Percentiles rank a stretch among this genome's conserved stretches.
These are phyloP conservation scores for Mobula birostris DNA, from an alignment of 2,113 vertebrate genomes.

Conservation along the genomic window DNA sequence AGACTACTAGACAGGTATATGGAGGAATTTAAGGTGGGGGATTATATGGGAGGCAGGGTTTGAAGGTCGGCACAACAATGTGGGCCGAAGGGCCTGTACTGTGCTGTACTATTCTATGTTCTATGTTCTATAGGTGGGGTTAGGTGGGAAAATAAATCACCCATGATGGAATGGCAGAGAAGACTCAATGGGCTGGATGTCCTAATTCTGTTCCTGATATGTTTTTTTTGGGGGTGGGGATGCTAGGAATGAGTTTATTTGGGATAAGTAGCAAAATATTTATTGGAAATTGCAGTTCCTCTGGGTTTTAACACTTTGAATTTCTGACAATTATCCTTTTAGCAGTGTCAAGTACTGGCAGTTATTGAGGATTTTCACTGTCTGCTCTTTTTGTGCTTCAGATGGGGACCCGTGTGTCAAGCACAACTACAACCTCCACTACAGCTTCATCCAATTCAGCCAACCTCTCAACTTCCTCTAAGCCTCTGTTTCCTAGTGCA, in stretches of 20 bases:
- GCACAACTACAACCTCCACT: constrained; percentile 64
- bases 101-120: too few species aligned
- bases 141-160: too few species aligned
- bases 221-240: too few species aligned
- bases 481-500: constrained; percentile 91
- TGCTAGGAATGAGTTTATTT: not conserved
- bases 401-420: constrained; percentile 95
- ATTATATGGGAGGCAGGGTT: too few species aligned
- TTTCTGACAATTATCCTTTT: constrained; percentile 6
- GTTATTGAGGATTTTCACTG: constrained; percentile 59
- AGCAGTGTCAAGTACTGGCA: not conserved
- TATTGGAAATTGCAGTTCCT: not conserved
- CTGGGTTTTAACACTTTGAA: not conserved
- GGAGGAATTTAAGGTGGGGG: too few species aligned
- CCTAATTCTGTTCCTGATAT: not conserved
- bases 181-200: too few species aligned
- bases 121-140: too few species aligned
- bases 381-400: constrained; percentile 95
- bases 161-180: too few species aligned
- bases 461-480: constrained; percentile 92
- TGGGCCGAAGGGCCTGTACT: too few species aligned
- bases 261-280: not conserved
- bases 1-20: too few species aligned
- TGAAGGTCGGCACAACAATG: too few species aligned
- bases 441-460: constrained; percentile 89